These are phyloP conservation scores for Hylia prasina DNA, from an alignment of 2,113 vertebrate species.

Conservation along the genomic window DNA sequence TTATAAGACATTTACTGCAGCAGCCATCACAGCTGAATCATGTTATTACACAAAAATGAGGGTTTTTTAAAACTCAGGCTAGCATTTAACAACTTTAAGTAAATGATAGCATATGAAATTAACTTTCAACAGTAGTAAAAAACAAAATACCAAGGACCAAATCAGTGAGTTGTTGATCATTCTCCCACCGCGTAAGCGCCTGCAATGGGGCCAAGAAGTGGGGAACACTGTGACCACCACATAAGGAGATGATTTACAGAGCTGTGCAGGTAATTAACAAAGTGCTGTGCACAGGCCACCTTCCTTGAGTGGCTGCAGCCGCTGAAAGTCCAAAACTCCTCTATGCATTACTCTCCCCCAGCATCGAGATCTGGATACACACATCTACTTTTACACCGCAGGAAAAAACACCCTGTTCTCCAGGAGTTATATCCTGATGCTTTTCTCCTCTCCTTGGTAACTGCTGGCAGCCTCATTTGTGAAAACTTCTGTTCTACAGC, in stretches of 20 bases:
- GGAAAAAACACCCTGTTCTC: neutral
- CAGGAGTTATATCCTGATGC: neutral
- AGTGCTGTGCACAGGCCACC: neutral
- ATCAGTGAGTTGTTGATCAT: neutral
- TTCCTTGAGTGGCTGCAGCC: neutral
- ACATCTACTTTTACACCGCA: neutral
- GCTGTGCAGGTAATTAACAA: neutral
- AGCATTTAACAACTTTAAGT: conserved; percentile 38
- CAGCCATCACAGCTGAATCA: neutral
- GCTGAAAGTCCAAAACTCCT: neutral
- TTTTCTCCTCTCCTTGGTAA: neutral
- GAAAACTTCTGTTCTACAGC: neutral
- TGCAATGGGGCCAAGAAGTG: neutral
- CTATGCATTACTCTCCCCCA: neutral
- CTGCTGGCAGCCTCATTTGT: neutral
- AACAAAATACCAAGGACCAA: neutral
- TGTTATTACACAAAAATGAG: neutral
- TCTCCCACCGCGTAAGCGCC: accelerated
- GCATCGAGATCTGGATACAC: neutral
- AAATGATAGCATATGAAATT: conserved; percentile 37
- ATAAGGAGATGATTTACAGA: neutral
- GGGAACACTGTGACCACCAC: neutral
- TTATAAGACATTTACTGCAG: conserved; percentile 23
- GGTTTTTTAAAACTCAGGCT: neutral
- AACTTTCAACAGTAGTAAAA: neutral